Evolutionary conservation across 2,888 invertebrate genomes (phyloP), one percentile per base, ranked within the genome.

Genomic region (Leucozona laternaria): DNA sequence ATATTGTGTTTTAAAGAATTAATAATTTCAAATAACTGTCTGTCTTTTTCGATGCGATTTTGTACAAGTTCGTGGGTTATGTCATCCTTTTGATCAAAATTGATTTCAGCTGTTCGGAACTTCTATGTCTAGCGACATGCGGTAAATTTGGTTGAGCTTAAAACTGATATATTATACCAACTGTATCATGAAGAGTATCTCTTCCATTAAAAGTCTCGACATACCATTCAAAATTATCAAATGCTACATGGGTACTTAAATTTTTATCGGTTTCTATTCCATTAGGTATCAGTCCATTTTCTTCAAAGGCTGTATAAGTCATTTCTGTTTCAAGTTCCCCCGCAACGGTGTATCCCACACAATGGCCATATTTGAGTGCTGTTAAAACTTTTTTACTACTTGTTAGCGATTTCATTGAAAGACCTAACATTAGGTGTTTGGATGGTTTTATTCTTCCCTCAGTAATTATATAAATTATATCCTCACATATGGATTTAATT

Each of bases 241-340:
- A n/a, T n/a, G n/a, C n/a, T n/a, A n/a, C n/a, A n/a, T n/a, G n/a
- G n/a, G n/a, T 57, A 10, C 31, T 57, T 17, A n/a, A 28, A 17
- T 57, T 53, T 11, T 25, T 10, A 25, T 15, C 17, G 17, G 17
- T 50, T 22, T 50, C 17, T 10, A 76, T 64, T 20, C 55, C 60
- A 60, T 40, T 4, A 17, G 50, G 75, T 58, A 84, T 57, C 1
- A 76, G 13, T 4, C 31, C 58, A 48, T 73, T 80, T 53, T 85
- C 43, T 15, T 79, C 71, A 20, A 22, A 71, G 28, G 60, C 64
- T 11, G 78, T 45, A 79, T 31, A 79, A 15, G 57, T 79, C 68
- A 80, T 72, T 71, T 80, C 77, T 13, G 68, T 85, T 77, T 85
- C 72, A 2, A 80, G 48, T 55, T 79, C 78, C 62, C 57, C 66